Base-by-base conservation (phyloP, 2,797 vertebrate genomes). In the Hyperoplus immaculatus region DNA sequence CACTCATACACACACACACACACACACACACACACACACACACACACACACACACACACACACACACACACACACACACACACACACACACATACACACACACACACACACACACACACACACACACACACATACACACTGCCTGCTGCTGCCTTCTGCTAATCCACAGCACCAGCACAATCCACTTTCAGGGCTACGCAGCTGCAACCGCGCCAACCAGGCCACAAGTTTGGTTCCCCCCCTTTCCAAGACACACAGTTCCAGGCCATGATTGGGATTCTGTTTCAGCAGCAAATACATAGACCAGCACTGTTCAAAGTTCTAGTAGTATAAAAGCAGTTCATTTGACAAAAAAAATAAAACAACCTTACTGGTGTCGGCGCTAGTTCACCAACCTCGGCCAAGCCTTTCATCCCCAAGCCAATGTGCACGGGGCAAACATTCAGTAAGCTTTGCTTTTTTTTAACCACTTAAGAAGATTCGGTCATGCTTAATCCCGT, bases 391-490 rank as follows among this genome's bases (percentile, higher is more conserved):
- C 75, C 18, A 87, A 88, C 79, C 89, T 83, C 59, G 84, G 91
- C 94, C 94, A 94, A 94, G 89, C 80, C 88, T 95, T 94, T 95
- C 86, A 94, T 95, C 92, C 89, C 5, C 42, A 74, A 93, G 92
- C 92, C 93, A 95, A 91, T 82, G 89, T 87, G 90, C 75, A 92
- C 68, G 75, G 90, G 92, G 89, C 91, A 89, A 92, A 93, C 89
- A 92, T 92, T 90, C 77, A 80, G 80, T 38, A 57, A 7, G 85
- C 84, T 93, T 91, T 92, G 92, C 93, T 94, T 94, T 89, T 77
- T 74, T 77, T 74, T 75, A 86, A 91, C 88, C 86, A 89, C 90
- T 91, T 92, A 92, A 94, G 92, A 91, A 91, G 93, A 94, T 92
- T 93, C 61, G 63, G 87, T 90, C 89, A 92, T 86, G 77, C 85